A percentile compares a stretch with the other conserved stretches of the same genome.
Evolutionary conservation across 2,113 vertebrate species (phyloP).

Genomic region (Cyphomyrus plagiostoma): DNA sequence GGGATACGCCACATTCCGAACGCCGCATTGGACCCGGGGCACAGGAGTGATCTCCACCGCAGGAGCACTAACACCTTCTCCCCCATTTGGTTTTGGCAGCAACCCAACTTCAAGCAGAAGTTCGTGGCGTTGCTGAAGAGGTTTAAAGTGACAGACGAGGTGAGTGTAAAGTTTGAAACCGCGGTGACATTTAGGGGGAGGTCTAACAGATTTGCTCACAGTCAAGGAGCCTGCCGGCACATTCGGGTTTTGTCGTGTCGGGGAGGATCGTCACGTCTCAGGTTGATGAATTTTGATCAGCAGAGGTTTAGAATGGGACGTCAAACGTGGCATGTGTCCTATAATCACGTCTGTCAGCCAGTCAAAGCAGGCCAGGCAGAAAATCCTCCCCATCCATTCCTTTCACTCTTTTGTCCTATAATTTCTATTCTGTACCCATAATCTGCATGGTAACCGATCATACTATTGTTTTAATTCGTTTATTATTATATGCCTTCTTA

Average conservation of each 20-base stretch:
- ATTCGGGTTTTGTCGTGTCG: too few species aligned
- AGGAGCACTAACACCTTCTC: background rate
- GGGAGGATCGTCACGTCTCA: background rate
- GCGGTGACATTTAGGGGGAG: background rate
- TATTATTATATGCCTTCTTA: background rate
- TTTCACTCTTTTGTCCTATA: background rate
- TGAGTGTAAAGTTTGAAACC: constrained; percentile 18
- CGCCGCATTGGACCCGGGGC: background rate
- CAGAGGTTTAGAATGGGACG: too few species aligned
- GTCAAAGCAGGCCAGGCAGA: background rate
- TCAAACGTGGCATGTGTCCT: background rate
- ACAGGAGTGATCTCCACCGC: background rate
- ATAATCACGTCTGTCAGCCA: background rate
- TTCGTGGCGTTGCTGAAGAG: constrained; percentile 54
- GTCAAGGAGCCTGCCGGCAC: too few species aligned
- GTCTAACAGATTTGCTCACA: background rate
- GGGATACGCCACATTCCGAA: background rate
- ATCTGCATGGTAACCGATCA: background rate
- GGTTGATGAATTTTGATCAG: background rate
- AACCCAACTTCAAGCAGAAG: constrained; percentile 59
- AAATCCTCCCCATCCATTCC: background rate
- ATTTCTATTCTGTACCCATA: background rate
- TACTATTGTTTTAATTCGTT: background rate
- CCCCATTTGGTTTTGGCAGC: constrained; percentile 31
- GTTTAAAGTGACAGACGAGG: constrained; percentile 56